Evolutionary conservation across 2,113 vertebrate genomes (phyloP).

Genomic region (Neofelis nebulosa): DNA sequence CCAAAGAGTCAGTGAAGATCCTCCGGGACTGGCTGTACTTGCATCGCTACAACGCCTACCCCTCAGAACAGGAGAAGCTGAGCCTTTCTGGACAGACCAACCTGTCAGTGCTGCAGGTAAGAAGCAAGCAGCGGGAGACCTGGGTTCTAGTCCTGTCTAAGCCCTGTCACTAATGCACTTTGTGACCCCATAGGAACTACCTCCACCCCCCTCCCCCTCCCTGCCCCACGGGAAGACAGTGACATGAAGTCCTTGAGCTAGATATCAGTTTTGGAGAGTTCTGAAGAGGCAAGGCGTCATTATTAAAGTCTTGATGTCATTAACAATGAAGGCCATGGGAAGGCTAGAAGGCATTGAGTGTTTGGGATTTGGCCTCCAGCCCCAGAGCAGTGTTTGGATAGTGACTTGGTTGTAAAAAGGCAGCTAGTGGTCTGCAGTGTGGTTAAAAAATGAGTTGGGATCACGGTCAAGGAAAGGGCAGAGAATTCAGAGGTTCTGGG

Average conservation of each 20-base stretch:
- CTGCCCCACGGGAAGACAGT: not conserved
- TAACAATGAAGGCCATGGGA: not conserved
- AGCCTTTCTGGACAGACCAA: slow-evolving; percentile 93
- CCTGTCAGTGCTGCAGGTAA: slow-evolving; percentile 96
- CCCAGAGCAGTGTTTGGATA: not conserved
- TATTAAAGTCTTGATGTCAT: not conserved
- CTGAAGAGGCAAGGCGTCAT: not conserved
- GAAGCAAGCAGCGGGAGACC: not conserved
- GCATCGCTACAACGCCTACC: slow-evolving; percentile 97
- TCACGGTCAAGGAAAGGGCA: not conserved
- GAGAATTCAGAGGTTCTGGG: not conserved
- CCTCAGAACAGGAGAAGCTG: slow-evolving; percentile 96
- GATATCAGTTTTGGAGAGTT: not conserved
- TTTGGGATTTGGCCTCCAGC: not conserved
- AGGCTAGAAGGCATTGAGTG: not conserved
- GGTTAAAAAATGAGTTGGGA: not conserved
- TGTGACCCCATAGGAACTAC: not conserved
- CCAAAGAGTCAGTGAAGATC: slow-evolving; percentile 96
- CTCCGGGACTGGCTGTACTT: slow-evolving; percentile 96
- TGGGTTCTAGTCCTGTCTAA: not conserved
- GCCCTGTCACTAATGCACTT: not conserved
- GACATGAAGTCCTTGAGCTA: not conserved
- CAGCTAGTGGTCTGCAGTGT: not conserved
- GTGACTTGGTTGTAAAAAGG: not conserved
- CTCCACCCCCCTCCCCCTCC: not conserved